A percentile compares a stretch with the other conserved stretches of the same genome.
Evolutionary conservation across 2,797 vertebrate species (phyloP).

Genomic region (Iguana delicatissima): DNA sequence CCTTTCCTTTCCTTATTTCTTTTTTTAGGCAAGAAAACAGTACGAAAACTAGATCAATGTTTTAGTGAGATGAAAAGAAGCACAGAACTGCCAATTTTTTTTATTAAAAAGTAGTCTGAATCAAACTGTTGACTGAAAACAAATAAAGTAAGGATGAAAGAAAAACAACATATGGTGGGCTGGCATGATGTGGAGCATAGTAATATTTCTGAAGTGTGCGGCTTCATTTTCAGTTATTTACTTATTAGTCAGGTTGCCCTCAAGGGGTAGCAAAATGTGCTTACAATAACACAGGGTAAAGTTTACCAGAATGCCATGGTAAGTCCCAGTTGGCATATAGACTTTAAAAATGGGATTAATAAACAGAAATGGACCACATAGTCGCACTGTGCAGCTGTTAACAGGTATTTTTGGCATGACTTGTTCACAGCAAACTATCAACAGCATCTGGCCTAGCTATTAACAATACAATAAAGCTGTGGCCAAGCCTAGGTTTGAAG

Average conservation of each 20-base stretch:
- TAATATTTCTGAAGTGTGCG: background rate
- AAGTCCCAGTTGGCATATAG: background rate
- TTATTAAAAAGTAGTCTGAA: background rate
- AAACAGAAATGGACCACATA: background rate
- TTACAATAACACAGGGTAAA: background rate
- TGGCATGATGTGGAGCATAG: background rate
- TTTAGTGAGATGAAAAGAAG: background rate
- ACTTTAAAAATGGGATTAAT: background rate
- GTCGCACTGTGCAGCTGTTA: background rate
- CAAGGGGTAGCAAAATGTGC: background rate
- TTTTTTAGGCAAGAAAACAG: background rate
- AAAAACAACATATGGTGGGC: background rate
- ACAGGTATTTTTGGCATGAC: background rate
- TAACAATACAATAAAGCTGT: background rate
- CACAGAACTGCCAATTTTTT: background rate
- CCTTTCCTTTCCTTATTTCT: no score
- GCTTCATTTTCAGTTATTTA: background rate
- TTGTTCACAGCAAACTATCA: background rate
- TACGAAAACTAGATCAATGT: slow-evolving; percentile 18
- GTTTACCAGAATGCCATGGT: background rate
- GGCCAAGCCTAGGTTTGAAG: background rate
- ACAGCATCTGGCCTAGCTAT: background rate
- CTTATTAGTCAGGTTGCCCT: slow-evolving; percentile 1
- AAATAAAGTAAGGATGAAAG: background rate
- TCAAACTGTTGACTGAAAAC: background rate